A percentile compares a stretch with the other conserved stretches of the same genome.
Evolutionary conservation across 2,113 vertebrate species (phyloP).

Genomic region (Hyla sarda): DNA sequence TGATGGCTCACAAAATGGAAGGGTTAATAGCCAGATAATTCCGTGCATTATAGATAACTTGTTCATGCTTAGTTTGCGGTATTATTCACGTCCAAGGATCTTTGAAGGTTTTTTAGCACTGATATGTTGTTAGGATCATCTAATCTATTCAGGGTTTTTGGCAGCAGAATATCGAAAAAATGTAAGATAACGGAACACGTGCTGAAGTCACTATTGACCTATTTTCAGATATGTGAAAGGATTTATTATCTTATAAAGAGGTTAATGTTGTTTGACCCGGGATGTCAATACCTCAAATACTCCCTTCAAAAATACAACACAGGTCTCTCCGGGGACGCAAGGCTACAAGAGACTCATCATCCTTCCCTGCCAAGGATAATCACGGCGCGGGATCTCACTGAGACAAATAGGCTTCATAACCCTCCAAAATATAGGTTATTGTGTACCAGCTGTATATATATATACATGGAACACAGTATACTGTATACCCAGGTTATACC

Average conservation of each 20-base stretch:
- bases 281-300: conserved; percentile 52
- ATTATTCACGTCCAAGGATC: conserved; percentile 31
- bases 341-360: conserved; percentile 25
- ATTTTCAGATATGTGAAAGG: conserved; percentile 47
- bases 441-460: not conserved
- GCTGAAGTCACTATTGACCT: conserved; percentile 44
- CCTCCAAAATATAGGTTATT: not conserved
- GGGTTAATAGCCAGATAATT: not conserved
- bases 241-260: conserved; percentile 56
- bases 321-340: not conserved
- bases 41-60: conserved; percentile 21
- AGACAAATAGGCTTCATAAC: not conserved
- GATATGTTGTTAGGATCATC: conserved; percentile 28
- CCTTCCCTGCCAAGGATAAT: conserved; percentile 3
- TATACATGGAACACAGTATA: no score
- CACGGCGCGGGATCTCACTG: not conserved
- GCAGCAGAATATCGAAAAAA: conserved; percentile 34
- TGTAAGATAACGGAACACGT: conserved; percentile 33
- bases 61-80: not conserved
- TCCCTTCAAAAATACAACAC: conserved; percentile 47
- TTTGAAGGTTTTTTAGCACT: conserved; percentile 35
- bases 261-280: conserved; percentile 50
- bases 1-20: no score
- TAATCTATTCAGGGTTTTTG: conserved; percentile 26
- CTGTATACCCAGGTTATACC: not conserved